Conservation (phyloP, 2,797 vertebrate species). For the Gallirallus australis region DNA sequence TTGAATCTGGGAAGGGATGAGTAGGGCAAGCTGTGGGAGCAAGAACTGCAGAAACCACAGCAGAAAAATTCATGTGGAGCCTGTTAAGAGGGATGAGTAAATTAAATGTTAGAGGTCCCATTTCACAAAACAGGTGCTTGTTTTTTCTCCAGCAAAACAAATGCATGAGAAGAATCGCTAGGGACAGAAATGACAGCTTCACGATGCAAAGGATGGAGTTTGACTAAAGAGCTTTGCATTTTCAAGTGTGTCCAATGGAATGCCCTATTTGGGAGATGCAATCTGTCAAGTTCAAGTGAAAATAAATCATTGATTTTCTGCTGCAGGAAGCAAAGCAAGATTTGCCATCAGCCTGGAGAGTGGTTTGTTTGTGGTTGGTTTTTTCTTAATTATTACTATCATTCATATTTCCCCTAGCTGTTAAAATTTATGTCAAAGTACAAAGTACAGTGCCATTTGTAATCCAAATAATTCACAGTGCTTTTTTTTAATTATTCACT, state of each 20-base stretch:
- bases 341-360: neutral
- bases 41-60: neutral
- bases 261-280: slow-evolving; percentile 21
- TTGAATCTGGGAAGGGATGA: slow-evolving; percentile 47
- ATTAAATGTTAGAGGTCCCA: neutral
- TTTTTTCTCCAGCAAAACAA: slow-evolving; percentile 8
- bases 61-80: neutral
- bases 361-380: neutral
- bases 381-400: neutral
- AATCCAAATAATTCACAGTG: neutral
- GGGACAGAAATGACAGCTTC: neutral
- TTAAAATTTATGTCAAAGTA: neutral
- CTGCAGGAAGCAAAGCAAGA: slow-evolving; percentile 22
- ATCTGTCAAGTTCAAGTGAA: slow-evolving; percentile 37
- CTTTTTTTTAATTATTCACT: neutral
- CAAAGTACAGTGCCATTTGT: neutral
- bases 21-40: slow-evolving; percentile 48
- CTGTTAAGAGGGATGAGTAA: neutral
- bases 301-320: slow-evolving; percentile 44
- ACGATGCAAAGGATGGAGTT: neutral
- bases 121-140: slow-evolving; percentile 29
- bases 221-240: neutral
- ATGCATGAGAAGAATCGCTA: slow-evolving; percentile 1
- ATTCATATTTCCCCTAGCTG: neutral
- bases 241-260: neutral